These are phyloP conservation scores for Ptychochromis oligacanthus DNA, from an alignment of 2,113 vertebrate species.

Conservation along the genomic window DNA sequence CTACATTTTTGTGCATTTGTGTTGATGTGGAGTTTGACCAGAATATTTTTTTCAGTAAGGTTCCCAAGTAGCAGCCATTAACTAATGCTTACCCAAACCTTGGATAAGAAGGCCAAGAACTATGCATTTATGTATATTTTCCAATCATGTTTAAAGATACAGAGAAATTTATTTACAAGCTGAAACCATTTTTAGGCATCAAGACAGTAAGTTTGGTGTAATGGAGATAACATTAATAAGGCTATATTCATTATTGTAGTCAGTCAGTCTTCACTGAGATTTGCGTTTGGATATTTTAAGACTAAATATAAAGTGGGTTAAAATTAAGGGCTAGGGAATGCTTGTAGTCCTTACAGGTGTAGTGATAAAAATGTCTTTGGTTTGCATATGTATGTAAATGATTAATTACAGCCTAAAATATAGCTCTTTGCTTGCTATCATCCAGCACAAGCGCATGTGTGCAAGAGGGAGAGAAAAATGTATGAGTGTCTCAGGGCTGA, in stretches of 20 bases:
- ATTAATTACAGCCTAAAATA: neutral
- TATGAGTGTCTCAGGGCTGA: constrained; percentile 9
- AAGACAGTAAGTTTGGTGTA: too few species aligned
- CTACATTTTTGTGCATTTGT: too few species aligned
- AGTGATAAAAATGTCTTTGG: neutral
- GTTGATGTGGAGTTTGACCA: neutral
- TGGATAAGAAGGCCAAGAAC: neutral
- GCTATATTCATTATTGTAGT: neutral
- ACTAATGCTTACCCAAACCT: neutral
- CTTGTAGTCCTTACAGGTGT: neutral
- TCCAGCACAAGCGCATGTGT: neutral
- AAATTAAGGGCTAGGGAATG: neutral
- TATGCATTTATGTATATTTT: too few species aligned
- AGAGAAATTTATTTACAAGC: neutral
- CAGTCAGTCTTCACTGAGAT: neutral
- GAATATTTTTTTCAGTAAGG: neutral
- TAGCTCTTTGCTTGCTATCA: neutral
- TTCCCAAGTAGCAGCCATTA: neutral
- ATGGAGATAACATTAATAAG: too few species aligned
- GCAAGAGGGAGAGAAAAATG: neutral
- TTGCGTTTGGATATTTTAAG: neutral
- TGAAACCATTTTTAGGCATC: too few species aligned
- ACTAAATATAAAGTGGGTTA: neutral
- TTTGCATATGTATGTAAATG: neutral
- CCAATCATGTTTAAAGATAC: neutral